These are phyloP conservation scores for Pipra filicauda DNA, from an alignment of 2,113 vertebrate species.

Conservation along the genomic window DNA sequence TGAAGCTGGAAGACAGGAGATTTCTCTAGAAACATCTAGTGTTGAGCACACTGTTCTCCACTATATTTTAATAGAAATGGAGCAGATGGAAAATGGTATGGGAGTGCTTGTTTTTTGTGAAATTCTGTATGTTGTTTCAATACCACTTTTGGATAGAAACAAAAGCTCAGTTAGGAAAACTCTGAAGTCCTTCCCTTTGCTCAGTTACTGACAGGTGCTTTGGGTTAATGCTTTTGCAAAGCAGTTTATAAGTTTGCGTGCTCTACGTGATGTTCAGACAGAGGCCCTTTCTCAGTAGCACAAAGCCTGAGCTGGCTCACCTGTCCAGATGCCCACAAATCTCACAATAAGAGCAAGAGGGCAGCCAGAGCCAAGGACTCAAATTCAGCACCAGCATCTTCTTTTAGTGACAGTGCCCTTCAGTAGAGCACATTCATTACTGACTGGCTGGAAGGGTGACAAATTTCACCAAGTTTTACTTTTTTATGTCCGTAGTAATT, in stretches of 20 bases:
- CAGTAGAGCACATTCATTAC: neutral
- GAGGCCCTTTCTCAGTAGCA: neutral
- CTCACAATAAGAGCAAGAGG: neutral
- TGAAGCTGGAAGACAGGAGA: neutral
- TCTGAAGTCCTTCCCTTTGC: neutral
- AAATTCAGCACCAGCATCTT: neutral
- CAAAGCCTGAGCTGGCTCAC: neutral
- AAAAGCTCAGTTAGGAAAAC: neutral
- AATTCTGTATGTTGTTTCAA: neutral
- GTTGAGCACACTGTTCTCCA: neutral
- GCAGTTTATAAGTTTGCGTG: neutral
- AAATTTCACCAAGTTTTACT: neutral
- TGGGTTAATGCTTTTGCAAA: neutral
- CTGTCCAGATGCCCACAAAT: neutral
- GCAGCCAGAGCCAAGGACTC: neutral
- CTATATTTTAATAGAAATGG: neutral
- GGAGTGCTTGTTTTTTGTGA: neutral
- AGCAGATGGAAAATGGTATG: neutral
- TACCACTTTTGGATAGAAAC: neutral
- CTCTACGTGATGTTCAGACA: neutral
- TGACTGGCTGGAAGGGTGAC: neutral
- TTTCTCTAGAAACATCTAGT: neutral
- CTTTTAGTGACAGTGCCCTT: neutral
- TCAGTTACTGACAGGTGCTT: neutral
- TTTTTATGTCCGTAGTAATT: neutral